Base-by-base conservation (phyloP, 2,797 vertebrate species). In the Acanthopagrus latus region DNA sequence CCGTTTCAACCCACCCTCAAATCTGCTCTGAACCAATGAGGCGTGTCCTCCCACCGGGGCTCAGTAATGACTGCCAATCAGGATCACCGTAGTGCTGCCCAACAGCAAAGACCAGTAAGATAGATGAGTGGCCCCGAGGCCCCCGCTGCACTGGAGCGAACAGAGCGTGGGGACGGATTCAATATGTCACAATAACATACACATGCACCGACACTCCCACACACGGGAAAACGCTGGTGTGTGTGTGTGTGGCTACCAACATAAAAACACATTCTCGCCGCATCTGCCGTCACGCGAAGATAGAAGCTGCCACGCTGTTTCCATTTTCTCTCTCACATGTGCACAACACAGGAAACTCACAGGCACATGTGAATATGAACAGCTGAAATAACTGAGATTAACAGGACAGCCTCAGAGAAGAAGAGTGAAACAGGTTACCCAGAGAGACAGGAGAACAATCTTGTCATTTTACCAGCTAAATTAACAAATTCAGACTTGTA, bases 21-120 rank as follows among this genome's bases (percentile, higher is more conserved):
- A 93, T 89, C 90, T 88, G 82, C 87, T 90, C 72, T 74, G 71
- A 87, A 87, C 91, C 93, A 91, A 93, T 93, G 91, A 93, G 86
- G 88, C 89, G 11, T 83, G 73, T 80, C 85, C 78, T 90, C 86
- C 87, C 89, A 76, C 71, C 12, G 83, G 90, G 84, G 66, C 71
- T 86, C 25, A 5, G 81, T 91, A 90, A 93, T 86, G 91, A 91
- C 89, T 87, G 93, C 92, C 91, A 92, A 93, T 94, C 92, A 91
- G 87, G 72, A 88, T 88, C 85, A 84, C 46, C 3, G 54, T 85
- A 70, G 82, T 85, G 33, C 55, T 71, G 82, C 82, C 90, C 80
- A 81, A 48, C 86, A 88, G 88, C 85, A 29, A 74, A 77, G 72
- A 80, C 78, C 70, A 54, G 73, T 54, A 92, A 91, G 92, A 94